Evolutionary conservation across 2,113 vertebrate species (phyloP), one percentile per base, ranked within the genome.

Genomic region (Pterocles gutturalis): DNA sequence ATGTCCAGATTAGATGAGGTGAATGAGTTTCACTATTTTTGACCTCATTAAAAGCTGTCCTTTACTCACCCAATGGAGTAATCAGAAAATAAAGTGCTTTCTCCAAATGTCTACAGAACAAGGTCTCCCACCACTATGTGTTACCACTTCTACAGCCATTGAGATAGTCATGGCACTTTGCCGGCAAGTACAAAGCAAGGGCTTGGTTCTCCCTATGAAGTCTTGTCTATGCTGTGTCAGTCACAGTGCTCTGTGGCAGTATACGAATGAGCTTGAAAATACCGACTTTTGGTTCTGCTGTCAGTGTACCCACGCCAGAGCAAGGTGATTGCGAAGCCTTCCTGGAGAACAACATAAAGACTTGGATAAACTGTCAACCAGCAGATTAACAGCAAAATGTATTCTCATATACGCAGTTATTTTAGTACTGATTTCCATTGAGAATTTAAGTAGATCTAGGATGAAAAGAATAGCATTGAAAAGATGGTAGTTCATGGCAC

Each of bases 161-260:
- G 33, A 57, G 26, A 33, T 24, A 20, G 20, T 61, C 33, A 34
- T 0, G 1, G 55, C 24, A 58, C 45, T 45, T 38, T 29, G 48
- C 26, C 54, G 31, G 36, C 36, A 53, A n/a, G 53, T 41, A 53
- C 22, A 60, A 65, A 41, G n/a, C 8, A 19, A 78, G 17, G 33
- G 14, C 12, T 55, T 62, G 7, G 41, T 62, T 64, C 11, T 83
- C 11, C 31, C 55, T 51, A 6, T 5, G 19, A 58, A 36, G 7
- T 2, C 36, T 69, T 38, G 20, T 36, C 54, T 45, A 22, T 0
- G 1, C 45, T 19, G 7, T 0, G 4, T 60, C 49, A 58, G 49
- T 22, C 3, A 0, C 25, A 31, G 41, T 7, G 25, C 58, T 48
- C 55, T 18, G 25, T 26, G 26, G 8, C 36, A n/a, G 19, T 17